A percentile compares a stretch with the other conserved stretches of the same genome.
Conservation (phyloP, 2,797 vertebrate genomes). For the Anguilla megastoma region DNA sequence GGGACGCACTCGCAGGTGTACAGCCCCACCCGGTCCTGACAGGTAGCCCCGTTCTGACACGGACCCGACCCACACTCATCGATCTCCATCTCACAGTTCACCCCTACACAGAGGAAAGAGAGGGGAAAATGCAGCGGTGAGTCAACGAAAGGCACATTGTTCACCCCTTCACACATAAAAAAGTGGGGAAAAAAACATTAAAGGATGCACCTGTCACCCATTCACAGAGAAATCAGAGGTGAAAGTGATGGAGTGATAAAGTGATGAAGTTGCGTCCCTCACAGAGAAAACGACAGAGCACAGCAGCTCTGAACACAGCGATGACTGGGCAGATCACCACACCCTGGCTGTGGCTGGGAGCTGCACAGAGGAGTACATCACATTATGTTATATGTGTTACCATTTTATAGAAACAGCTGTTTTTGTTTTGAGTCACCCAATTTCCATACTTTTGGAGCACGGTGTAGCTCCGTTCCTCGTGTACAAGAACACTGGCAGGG, state of each 20-base stretch:
- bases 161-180: neutral
- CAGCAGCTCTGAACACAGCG: neutral
- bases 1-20: constrained; percentile 82
- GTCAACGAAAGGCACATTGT: neutral
- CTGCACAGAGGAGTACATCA: no score
- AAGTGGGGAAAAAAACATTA: neutral
- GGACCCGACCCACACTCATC: constrained; percentile 86
- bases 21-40: constrained; percentile 76
- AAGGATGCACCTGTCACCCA: neutral
- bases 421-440: no score
- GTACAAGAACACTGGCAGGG: no score
- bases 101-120: constrained; percentile 57
- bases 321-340: neutral
- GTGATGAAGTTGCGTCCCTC: neutral
- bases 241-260: neutral
- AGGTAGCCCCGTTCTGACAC: constrained; percentile 77
- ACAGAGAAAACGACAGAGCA: neutral
- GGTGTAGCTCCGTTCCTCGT: no score
- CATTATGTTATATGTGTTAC: no score
- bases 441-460: no score
- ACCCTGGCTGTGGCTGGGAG: no score
- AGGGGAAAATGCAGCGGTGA: neutral
- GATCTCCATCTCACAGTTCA: constrained; percentile 82
- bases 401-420: no score
- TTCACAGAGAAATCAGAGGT: neutral